Percentiles rank a stretch among this genome's conserved stretches.
Conservation (phyloP, 2,113 vertebrate species). For the Microtus oregoni region DNA sequence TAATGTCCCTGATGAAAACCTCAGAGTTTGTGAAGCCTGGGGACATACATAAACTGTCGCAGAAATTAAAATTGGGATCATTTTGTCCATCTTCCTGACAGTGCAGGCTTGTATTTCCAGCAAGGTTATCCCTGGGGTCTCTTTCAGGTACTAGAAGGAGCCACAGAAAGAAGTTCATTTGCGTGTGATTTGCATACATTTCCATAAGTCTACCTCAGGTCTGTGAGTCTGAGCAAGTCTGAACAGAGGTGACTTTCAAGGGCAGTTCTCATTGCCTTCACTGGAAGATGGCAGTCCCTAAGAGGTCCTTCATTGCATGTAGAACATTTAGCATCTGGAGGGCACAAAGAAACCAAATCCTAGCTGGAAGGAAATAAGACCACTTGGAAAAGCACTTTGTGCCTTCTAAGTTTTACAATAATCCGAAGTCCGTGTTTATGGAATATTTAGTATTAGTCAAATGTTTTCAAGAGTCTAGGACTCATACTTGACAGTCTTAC, state of each 20-base stretch:
- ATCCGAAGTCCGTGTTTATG: neutral
- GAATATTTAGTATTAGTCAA: neutral
- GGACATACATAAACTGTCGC: slow-evolving; percentile 59
- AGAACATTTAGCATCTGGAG: neutral
- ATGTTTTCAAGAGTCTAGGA: neutral
- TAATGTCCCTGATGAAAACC: slow-evolving; percentile 74
- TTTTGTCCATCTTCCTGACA: slow-evolving; percentile 56
- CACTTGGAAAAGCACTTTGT: neutral
- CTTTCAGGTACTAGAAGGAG: slow-evolving; percentile 69
- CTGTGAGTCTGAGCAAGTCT: slow-evolving; percentile 37
- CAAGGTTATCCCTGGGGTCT: slow-evolving; percentile 70
- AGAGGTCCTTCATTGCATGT: neutral
- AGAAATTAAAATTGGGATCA: slow-evolving; percentile 63
- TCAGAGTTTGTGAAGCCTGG: slow-evolving; percentile 67
- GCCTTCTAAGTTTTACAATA: neutral
- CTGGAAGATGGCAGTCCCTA: neutral
- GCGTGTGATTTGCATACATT: slow-evolving; percentile 76
- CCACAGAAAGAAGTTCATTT: slow-evolving; percentile 54
- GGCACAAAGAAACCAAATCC: neutral
- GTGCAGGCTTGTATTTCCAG: neutral
- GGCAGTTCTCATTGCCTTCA: slow-evolving; percentile 22
- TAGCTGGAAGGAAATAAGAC: neutral
- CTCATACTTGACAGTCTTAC: neutral
- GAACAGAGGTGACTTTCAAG: slow-evolving; percentile 67
- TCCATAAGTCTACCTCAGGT: slow-evolving; percentile 47